Conservation (phyloP, 2,797 vertebrate species). For the Halcyon chelicuti region DNA sequence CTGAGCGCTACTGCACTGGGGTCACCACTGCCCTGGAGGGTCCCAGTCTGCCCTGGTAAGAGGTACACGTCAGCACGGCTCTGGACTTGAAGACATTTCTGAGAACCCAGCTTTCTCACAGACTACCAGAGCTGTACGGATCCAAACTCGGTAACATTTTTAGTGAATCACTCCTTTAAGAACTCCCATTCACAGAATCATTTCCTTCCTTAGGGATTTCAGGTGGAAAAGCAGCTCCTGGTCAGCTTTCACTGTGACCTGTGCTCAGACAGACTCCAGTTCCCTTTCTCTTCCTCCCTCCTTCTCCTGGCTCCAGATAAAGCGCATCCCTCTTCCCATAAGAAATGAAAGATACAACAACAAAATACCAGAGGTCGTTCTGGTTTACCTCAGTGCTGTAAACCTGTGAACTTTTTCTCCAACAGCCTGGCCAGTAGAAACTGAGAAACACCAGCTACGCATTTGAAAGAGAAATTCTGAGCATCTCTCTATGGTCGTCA, state of each 20-base stretch:
- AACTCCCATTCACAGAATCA: neutral
- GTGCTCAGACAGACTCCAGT: neutral
- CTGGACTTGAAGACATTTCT: neutral
- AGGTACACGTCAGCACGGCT: neutral
- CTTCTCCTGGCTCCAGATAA: neutral
- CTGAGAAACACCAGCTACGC: neutral
- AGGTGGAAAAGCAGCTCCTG: neutral
- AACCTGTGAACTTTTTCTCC: neutral
- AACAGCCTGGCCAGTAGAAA: neutral
- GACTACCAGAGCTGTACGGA: neutral
- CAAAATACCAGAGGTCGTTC: neutral
- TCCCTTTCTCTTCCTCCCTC: neutral
- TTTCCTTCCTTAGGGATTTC: neutral
- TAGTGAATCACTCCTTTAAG: neutral
- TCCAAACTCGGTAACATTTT: neutral
- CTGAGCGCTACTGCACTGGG: neutral
- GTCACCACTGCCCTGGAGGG: neutral
- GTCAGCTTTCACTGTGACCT: neutral
- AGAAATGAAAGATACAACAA: neutral
- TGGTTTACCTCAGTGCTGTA: neutral
- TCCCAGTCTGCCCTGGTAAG: neutral
- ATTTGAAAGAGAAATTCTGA: neutral
- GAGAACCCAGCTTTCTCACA: neutral
- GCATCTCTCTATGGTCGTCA: neutral
- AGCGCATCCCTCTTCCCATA: neutral